Percentiles rank a stretch among this genome's conserved stretches.
phyloP scores from a whole-genome alignment of 2,113 vertebrate species.

The Poeciliopsis retropinna region DNA sequence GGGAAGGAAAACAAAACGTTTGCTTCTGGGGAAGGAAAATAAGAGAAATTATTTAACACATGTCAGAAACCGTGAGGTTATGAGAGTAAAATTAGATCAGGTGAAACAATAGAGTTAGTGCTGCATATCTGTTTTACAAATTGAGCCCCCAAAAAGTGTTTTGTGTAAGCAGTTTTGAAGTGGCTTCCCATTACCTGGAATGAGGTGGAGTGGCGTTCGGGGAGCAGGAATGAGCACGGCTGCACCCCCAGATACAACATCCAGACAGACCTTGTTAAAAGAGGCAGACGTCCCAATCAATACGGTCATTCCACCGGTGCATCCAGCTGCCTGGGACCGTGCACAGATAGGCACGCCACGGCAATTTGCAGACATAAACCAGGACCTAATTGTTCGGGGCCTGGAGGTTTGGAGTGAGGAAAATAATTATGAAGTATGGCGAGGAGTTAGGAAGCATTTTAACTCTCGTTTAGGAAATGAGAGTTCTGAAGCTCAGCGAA shows the following conservation, averaged over 20 bases:
- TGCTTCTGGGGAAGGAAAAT: not conserved
- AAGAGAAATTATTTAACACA: constrained; percentile 26
- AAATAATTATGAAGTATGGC: constrained; percentile 70
- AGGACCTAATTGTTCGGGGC: constrained; percentile 76
- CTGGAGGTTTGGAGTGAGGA: constrained; percentile 64
- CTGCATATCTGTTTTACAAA: constrained; percentile 44
- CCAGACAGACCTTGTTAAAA: constrained; percentile 79
- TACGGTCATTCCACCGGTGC: constrained; percentile 67
- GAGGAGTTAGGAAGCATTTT: constrained; percentile 72
- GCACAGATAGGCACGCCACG: constrained; percentile 62
- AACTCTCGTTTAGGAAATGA: constrained; percentile 74
- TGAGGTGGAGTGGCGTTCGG: constrained; percentile 59
- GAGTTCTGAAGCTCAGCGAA: constrained; percentile 60
- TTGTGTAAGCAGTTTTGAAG: constrained; percentile 72
- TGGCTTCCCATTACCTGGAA: constrained; percentile 60
- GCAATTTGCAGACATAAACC: constrained; percentile 78
- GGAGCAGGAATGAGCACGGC: constrained; percentile 60
- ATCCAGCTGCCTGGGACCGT: constrained; percentile 67
- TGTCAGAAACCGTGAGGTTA: constrained; percentile 39
- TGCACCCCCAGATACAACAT: constrained; percentile 50
- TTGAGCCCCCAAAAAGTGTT: constrained; percentile 51
- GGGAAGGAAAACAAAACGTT: constrained; percentile 26
- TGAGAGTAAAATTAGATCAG: constrained; percentile 47
- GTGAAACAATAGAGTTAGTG: constrained; percentile 32
- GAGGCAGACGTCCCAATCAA: constrained; percentile 75